A percentile compares a stretch with the other conserved stretches of the same genome.
phyloP scores from a whole-genome alignment of 1,140 invertebrate species.

The Agrypnia vestita region DNA sequence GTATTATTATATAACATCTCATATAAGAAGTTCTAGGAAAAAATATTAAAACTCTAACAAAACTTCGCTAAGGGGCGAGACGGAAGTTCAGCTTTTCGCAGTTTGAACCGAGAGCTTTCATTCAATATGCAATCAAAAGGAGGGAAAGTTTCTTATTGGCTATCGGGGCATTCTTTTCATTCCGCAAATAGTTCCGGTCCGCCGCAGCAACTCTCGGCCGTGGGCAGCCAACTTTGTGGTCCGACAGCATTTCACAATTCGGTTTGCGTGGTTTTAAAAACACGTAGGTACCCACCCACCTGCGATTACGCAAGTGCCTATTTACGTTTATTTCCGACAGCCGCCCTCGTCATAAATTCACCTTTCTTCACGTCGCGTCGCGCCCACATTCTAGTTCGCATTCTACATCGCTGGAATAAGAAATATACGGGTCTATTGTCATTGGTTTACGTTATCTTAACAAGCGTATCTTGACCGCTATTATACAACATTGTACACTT shows the following conservation, averaged over 20 bases:
- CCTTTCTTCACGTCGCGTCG: too few species aligned
- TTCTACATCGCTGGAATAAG: too few species aligned
- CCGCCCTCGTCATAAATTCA: neutral
- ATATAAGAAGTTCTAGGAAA: too few species aligned
- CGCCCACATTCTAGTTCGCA: too few species aligned
- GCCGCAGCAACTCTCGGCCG: slow-evolving; percentile 13
- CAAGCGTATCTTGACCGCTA: too few species aligned
- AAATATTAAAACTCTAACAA: neutral
- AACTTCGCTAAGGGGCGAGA: slow-evolving; percentile 15
- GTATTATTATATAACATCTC: too few species aligned
- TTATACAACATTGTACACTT: too few species aligned
- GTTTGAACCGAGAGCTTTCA: slow-evolving; percentile 23
- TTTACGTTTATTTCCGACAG: neutral
- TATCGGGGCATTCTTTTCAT: slow-evolving; percentile 42
- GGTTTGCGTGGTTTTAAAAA: slow-evolving; percentile 10
- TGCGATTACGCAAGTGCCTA: neutral
- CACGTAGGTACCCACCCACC: neutral
- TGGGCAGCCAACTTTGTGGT: neutral
- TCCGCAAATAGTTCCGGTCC: slow-evolving; percentile 34
- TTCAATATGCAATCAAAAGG: slow-evolving; percentile 41
- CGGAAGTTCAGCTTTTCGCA: slow-evolving; percentile 11
- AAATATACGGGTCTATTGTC: too few species aligned
- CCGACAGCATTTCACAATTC: slow-evolving; percentile 32
- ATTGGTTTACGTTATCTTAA: too few species aligned
- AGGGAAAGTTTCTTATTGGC: slow-evolving; percentile 42